Evolutionary conservation across 2,113 vertebrate species (phyloP), one percentile per base, ranked within the genome.

Genomic region (Channa argus): DNA sequence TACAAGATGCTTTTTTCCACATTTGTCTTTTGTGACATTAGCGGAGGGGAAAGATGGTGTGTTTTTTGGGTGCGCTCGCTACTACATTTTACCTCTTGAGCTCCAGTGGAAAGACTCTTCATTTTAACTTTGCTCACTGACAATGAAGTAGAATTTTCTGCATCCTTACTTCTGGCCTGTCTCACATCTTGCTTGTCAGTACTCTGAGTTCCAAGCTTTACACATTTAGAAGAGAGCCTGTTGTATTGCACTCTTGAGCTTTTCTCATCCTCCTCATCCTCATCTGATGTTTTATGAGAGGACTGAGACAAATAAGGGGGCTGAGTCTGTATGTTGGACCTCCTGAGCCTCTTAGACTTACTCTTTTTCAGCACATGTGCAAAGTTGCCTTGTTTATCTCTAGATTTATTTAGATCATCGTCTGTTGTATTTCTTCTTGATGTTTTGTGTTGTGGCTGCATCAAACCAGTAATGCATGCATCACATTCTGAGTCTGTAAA

Each of bases 221-320:
- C 47, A 47, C 50, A 77, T 76, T 79, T 70, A n/a, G 63, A 72
- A 1, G 63, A 37, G 11, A 70, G 73, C 15, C 71, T 63, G 59
- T 34, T 80, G 46, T 63, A 74, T 74, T 63, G 67, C 39, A 44
- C 64, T 67, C 77, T 75, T 5, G 58, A 13, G 11, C 36, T 60
- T 37, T 51, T 33, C 9, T 77, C 71, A 15, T 91, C 86, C 11
- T 92, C 89, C 10, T 91, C 90, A 33, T 92, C 88, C 2, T 88
- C 91, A 14, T 92, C 88, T 9, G 94, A 94, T 53, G 91, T 91
- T 60, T 91, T 91, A 2, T 80, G 38, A 36, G 88, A 89, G 10
- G 91, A 94, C n/a, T 94, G 92, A 37, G 92, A 90, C 9, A 89
- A 92, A 72, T 83, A 89, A 58, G 69, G 15, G n/a, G 73, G 47